phyloP scores from a whole-genome alignment of 2,113 vertebrate genomes.

The Stercorarius parasiticus region DNA sequence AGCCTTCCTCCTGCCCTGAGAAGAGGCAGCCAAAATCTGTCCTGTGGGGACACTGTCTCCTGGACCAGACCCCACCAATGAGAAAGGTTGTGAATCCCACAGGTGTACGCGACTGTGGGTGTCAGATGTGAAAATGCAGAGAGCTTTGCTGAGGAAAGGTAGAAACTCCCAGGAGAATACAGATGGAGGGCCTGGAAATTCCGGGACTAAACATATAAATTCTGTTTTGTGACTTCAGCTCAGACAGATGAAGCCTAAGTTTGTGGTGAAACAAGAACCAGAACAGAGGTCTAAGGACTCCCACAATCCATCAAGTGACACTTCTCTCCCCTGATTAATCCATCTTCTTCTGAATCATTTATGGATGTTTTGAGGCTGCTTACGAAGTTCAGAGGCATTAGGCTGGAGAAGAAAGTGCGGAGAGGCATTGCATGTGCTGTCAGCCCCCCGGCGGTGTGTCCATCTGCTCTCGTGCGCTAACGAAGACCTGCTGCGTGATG shows the following conservation, averaged over 20 bases:
- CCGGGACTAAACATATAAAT: neutral
- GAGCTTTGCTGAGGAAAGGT: neutral
- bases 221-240: neutral
- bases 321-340: neutral
- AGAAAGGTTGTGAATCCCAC: neutral
- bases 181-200: neutral
- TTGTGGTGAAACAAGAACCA: neutral
- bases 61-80: neutral
- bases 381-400: slow-evolving; percentile 25
- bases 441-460: neutral
- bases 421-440: neutral
- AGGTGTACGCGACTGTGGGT: neutral
- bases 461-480: neutral
- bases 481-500: neutral
- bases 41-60: neutral
- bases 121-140: neutral
- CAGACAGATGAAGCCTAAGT: neutral
- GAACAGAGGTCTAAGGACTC: neutral
- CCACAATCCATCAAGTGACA: neutral
- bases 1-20: neutral
- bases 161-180: neutral
- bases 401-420: neutral
- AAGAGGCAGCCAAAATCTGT: neutral
- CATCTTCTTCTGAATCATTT: slow-evolving; percentile 35
- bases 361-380: slow-evolving; percentile 24